Evolutionary conservation across 2,888 invertebrate genomes (phyloP).

Genomic region (Actias luna): DNA sequence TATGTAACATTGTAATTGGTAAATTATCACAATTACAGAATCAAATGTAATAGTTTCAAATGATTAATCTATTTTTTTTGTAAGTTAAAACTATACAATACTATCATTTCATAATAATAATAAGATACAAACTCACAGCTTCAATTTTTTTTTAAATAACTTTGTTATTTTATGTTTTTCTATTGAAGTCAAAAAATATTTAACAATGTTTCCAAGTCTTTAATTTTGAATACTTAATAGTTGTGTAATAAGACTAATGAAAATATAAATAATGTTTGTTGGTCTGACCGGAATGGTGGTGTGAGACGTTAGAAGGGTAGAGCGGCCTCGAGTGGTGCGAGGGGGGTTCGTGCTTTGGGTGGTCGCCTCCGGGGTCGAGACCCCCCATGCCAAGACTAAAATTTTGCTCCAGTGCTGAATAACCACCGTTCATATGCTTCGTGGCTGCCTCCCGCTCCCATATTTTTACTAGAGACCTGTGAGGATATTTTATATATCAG

Average conservation of each 20-base stretch:
- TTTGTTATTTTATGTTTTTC: not conserved
- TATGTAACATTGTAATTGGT: not conserved
- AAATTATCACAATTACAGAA: not conserved
- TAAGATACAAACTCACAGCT: not conserved
- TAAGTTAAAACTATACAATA: not conserved
- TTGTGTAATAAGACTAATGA: not conserved
- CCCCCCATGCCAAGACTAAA: slow-evolving; percentile 87
- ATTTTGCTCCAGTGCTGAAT: slow-evolving; percentile 79
- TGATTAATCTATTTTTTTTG: not conserved
- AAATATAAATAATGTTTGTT: not conserved
- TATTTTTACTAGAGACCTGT: slow-evolving; percentile 88
- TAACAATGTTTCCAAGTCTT: not conserved
- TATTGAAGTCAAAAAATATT: not conserved
- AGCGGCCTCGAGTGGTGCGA: slow-evolving; percentile 60
- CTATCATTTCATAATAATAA: not conserved
- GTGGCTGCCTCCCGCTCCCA: slow-evolving; percentile 89
- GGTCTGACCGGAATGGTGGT: slow-evolving; percentile 5
- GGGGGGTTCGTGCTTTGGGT: slow-evolving; percentile 69
- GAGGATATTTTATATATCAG: no score
- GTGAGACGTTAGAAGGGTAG: slow-evolving; percentile 42
- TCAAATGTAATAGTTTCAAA: not conserved
- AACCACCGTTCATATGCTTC: slow-evolving; percentile 77
- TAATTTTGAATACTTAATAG: not conserved
- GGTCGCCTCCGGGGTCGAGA: slow-evolving; percentile 84
- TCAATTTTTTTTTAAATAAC: not conserved